Percentiles rank a stretch among this genome's conserved stretches.
phyloP scores from a whole-genome alignment of 2,888 invertebrate species.

The Pyrochroa serraticornis region DNA sequence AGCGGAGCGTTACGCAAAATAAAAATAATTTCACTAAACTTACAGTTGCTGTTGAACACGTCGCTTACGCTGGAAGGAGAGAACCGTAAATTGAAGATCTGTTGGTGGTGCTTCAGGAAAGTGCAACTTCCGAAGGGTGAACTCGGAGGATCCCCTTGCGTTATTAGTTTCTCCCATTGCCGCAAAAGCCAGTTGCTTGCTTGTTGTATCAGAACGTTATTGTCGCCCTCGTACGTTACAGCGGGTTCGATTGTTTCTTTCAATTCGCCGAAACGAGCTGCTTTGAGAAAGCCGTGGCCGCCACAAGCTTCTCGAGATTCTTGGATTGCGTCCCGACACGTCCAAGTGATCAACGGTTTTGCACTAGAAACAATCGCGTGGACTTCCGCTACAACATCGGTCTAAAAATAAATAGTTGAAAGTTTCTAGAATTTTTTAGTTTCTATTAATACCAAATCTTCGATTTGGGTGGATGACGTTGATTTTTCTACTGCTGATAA shows the following conservation, averaged over 20 bases:
- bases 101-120: constrained; percentile 66
- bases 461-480: constrained; percentile 53
- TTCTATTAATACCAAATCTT: constrained; percentile 46
- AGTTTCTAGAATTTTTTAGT: not conserved
- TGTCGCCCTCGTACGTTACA: constrained; percentile 93
- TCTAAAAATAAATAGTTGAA: constrained; percentile 55
- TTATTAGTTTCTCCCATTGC: constrained; percentile 64
- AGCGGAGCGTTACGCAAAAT: too few species aligned
- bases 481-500: constrained; percentile 73
- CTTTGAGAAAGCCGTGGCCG: constrained; percentile 83
- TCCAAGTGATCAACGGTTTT: constrained; percentile 78
- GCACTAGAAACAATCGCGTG: constrained; percentile 72
- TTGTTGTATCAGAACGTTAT: constrained; percentile 89
- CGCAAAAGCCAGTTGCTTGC: constrained; percentile 85
- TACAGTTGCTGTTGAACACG: constrained; percentile 54
- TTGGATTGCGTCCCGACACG: constrained; percentile 75
- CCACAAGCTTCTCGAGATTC: constrained; percentile 88
- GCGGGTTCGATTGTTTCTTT: constrained; percentile 87
- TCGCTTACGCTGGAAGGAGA: constrained; percentile 44
- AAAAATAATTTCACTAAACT: too few species aligned
- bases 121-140: constrained; percentile 75
- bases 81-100: constrained; percentile 59
- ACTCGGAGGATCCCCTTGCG: constrained; percentile 59
- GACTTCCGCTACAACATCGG: constrained; percentile 71
- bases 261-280: constrained; percentile 84